Percentiles rank a stretch among this genome's conserved stretches.
Evolutionary conservation across 2,113 vertebrate species (phyloP).

Genomic region (Delphinus delphis): DNA sequence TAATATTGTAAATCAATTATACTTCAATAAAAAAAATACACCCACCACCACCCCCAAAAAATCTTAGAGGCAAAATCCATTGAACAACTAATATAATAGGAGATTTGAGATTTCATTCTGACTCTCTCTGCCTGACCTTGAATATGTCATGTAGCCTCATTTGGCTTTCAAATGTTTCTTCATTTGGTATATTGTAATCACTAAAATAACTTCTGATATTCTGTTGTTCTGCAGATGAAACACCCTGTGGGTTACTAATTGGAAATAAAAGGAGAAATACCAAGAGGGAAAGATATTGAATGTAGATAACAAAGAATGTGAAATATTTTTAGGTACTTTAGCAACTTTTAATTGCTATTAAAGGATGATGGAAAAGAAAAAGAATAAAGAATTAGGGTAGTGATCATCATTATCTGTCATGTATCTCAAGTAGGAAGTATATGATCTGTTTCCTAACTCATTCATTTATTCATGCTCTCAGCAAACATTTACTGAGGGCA

Average conservation of each 20-base stretch:
- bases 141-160: background rate
- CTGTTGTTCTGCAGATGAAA: slow-evolving; percentile 19
- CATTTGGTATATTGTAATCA: background rate
- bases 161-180: slow-evolving; percentile 14
- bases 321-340: background rate
- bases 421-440: background rate
- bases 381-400: background rate
- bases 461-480: background rate
- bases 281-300: background rate
- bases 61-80: background rate
- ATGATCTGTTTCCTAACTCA: background rate
- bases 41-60: background rate
- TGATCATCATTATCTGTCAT: background rate
- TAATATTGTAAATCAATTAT: background rate
- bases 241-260: background rate
- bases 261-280: background rate
- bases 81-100: background rate
- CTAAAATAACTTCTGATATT: background rate
- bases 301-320: background rate
- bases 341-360: slow-evolving; percentile 6
- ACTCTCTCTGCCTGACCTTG: background rate
- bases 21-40: background rate
- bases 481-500: background rate
- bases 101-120: background rate
- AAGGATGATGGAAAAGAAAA: background rate